A percentile compares a stretch with the other conserved stretches of the same genome.
Evolutionary conservation across 2,888 invertebrate species (phyloP).

Genomic region (Drosophila greeni): DNA sequence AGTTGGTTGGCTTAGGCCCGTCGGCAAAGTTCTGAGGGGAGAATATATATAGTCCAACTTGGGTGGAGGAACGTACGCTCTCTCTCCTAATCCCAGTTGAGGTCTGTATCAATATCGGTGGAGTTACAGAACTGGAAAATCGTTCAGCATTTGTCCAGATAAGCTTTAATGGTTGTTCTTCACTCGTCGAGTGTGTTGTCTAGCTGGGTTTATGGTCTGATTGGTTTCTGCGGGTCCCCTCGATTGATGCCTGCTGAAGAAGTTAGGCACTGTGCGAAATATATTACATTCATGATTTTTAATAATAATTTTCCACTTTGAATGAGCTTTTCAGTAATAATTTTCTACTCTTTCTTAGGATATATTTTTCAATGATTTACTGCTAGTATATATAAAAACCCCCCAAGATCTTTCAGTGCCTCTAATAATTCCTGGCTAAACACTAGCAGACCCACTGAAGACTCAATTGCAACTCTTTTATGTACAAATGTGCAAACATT

Average conservation of each 20-base stretch:
- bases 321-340: neutral
- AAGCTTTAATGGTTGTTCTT: constrained; percentile 66
- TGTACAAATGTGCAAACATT: constrained; percentile 15
- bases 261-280: constrained; percentile 30
- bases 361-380: neutral
- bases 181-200: constrained; percentile 40
- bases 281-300: neutral
- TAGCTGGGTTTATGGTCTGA: constrained; percentile 18
- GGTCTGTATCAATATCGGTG: constrained; percentile 71
- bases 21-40: constrained; percentile 59
- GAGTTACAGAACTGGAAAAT: constrained; percentile 27
- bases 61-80: constrained; percentile 55
- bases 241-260: constrained; percentile 9
- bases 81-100: constrained; percentile 76
- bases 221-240: constrained; percentile 17
- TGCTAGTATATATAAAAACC: neutral
- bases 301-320: neutral
- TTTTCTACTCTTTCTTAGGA: too few relatives aligned
- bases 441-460: constrained; percentile 6
- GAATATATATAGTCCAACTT: constrained; percentile 20
- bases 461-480: constrained; percentile 12
- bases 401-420: constrained; percentile 6
- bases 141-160: constrained; percentile 50
- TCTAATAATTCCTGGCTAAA: constrained; percentile 10
- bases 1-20: constrained; percentile 49